Evolutionary conservation across 2,113 vertebrate genomes (phyloP).

Genomic region (Psittacara wagleri): DNA sequence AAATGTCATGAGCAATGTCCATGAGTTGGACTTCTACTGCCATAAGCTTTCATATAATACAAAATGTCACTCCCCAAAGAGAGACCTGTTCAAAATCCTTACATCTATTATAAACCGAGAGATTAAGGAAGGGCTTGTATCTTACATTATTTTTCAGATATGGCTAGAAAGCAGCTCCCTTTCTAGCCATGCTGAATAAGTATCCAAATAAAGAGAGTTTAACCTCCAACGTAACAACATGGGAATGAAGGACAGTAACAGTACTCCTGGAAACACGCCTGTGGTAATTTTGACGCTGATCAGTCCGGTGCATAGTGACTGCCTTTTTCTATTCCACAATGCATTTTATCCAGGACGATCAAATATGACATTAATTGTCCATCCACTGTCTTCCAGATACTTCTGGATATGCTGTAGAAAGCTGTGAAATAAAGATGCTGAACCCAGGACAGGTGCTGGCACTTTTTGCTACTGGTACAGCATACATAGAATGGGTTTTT

Average conservation of each 20-base stretch:
- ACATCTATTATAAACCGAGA: background rate
- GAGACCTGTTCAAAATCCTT: background rate
- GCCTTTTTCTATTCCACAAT: background rate
- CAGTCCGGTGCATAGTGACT: background rate
- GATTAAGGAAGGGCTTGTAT: background rate
- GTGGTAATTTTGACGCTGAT: background rate
- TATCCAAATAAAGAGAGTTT: background rate
- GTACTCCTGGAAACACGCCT: background rate
- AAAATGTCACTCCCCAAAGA: background rate
- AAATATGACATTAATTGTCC: background rate
- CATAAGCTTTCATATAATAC: background rate
- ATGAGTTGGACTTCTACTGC: background rate
- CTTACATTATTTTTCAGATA: background rate
- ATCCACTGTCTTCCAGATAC: background rate
- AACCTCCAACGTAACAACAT: background rate
- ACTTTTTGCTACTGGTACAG: background rate
- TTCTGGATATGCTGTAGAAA: background rate
- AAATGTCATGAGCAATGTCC: background rate
- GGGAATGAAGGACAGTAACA: background rate
- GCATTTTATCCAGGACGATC: background rate
- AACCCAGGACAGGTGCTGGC: too few species aligned
- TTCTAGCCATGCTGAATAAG: background rate
- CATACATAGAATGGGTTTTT: background rate
- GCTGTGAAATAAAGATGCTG: background rate
- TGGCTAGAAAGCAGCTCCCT: background rate